Percentiles rank a stretch among this genome's conserved stretches.
Conservation (phyloP, 2,797 vertebrate species). For the Lagorchestes hirsutus region DNA sequence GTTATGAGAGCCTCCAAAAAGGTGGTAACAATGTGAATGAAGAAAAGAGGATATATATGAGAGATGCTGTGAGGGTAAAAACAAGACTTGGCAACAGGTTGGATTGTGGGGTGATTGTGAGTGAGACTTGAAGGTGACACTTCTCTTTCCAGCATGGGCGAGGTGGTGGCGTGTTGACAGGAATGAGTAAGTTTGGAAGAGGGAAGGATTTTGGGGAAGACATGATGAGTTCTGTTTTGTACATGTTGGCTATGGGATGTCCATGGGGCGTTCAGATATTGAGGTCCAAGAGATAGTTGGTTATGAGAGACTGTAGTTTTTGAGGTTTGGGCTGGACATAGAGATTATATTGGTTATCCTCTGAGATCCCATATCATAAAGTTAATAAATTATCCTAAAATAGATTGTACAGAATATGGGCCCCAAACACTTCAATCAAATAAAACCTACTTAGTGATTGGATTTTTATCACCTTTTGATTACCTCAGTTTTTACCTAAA, state of each 20-base stretch:
- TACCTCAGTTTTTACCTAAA: not conserved
- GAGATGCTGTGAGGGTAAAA: not conserved
- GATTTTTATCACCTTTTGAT: not conserved
- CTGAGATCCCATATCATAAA: slow-evolving; percentile 44
- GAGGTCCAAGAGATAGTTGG: not conserved
- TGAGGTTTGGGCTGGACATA: not conserved
- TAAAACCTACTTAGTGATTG: not conserved
- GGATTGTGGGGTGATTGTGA: not conserved
- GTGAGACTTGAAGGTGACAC: not conserved
- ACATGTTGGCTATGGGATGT: not conserved
- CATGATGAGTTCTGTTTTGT: not conserved
- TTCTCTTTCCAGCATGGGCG: not conserved
- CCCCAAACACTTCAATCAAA: not conserved
- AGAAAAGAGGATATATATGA: not conserved
- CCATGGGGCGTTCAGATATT: not conserved
- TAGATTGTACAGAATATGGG: slow-evolving; percentile 11
- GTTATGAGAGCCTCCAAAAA: not conserved
- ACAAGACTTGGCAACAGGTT: not conserved
- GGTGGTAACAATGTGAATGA: not conserved
- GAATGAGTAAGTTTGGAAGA: not conserved
- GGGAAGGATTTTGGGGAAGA: not conserved
- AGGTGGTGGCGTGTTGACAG: not conserved
- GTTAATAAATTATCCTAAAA: not conserved
- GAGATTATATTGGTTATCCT: slow-evolving; percentile 9
- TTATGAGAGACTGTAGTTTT: not conserved